Base-by-base conservation (phyloP, 2,888 invertebrate species). In the Drosophila aldrichi region DNA sequence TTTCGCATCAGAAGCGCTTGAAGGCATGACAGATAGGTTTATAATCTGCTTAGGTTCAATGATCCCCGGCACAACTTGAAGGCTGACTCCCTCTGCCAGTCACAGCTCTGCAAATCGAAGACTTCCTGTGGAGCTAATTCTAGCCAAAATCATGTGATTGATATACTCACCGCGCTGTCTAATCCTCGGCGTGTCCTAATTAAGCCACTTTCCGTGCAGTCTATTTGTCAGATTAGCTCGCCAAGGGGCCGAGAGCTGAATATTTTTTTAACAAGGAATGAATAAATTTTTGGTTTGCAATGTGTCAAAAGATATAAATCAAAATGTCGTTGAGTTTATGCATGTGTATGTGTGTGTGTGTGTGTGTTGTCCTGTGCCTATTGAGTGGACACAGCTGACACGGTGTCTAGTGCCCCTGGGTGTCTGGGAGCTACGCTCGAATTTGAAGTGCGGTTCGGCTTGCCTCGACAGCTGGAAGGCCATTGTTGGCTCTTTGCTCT, bases 251-350 rank as follows among this genome's bases (percentile, higher is more conserved):
- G 20, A 34, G 18, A 34, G 14, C 16, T 2, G 18, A 32, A 32
- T 25, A 6, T 25, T 51, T 51, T 36, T 20, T n/a, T n/a, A 54
- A 25, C 54, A 54, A 54, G 58, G 7, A 43, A 67, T 75, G 74
- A 60, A 73, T 78, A 67, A 67, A 66, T 74, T 66, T 67, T 48
- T 54, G 70, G 67, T 79, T 77, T 69, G 66, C 58, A 74, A 62
- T 72, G 80, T 75, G 83, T 88, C 69, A 86, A 71, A 73, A 70
- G 72, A 82, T 81, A 89, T 85, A 82, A 85, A 89, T 88, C 86
- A 88, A 82, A 84, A 71, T 88, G 85, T 85, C 82, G 85, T 75
- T 73, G 70, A 88, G 81, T 81, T 69, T 70, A 59, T 63, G 16
- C 14, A 20, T 34, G 16, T 22, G 20, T n/a, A 12, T 18, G 49